Evolutionary conservation across 2,888 invertebrate species (phyloP).

Genomic region (Timema podura): DNA sequence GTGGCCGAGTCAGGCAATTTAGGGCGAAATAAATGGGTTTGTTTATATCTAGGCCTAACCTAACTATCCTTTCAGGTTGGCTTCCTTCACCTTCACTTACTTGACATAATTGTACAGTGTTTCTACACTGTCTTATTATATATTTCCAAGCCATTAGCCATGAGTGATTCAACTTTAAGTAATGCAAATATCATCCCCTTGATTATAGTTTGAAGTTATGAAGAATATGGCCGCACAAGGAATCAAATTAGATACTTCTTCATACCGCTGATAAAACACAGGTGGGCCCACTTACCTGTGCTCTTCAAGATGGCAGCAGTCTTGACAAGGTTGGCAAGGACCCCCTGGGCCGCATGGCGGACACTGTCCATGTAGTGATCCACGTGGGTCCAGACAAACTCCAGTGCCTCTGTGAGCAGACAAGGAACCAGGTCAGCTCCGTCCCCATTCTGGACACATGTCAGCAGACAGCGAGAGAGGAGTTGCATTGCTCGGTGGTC

Average conservation of each 20-base stretch:
- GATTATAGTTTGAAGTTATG: too few species aligned
- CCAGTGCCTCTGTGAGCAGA: slow-evolving; percentile 42
- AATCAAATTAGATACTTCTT: not conserved
- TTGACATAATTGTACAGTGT: too few species aligned
- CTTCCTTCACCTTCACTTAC: too few species aligned
- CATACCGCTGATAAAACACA: not conserved
- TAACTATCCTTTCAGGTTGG: too few species aligned
- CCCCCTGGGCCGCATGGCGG: slow-evolving; percentile 53
- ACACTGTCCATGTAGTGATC: slow-evolving; percentile 65
- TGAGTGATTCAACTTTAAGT: too few species aligned
- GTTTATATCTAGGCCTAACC: too few species aligned
- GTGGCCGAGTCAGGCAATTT: too few species aligned
- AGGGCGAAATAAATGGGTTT: too few species aligned
- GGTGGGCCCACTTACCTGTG: not conserved
- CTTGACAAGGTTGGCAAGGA: slow-evolving; percentile 48
- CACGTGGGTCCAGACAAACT: slow-evolving; percentile 55
- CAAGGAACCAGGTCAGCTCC: slow-evolving; percentile 26
- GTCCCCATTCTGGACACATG: slow-evolving; percentile 10
- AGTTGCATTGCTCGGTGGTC: slow-evolving; percentile 31
- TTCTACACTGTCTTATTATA: too few species aligned
- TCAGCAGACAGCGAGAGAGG: slow-evolving; percentile 20
- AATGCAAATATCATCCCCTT: too few species aligned
- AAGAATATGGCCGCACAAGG: too few species aligned
- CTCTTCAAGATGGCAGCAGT: not conserved
- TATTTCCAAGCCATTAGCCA: too few species aligned